Evolutionary conservation across 2,888 invertebrate species (phyloP).

Genomic region (Caenorhabditis sp.): DNA sequence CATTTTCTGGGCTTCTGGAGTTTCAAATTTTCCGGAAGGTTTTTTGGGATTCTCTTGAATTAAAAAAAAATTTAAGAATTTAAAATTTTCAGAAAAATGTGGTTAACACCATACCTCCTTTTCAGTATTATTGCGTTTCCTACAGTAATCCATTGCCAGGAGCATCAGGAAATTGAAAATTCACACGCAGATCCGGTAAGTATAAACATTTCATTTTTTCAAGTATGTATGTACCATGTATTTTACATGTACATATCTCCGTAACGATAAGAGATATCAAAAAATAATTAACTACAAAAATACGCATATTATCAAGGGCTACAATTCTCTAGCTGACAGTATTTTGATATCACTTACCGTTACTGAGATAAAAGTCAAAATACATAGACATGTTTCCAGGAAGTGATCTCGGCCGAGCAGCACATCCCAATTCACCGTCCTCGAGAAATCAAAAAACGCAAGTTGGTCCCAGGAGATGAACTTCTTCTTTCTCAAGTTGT

Average conservation of each 20-base stretch:
- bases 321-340: not conserved
- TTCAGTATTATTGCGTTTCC: not conserved
- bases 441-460: conserved; percentile 11
- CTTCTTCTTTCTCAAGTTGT: conserved; percentile 59
- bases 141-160: not conserved
- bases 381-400: not conserved
- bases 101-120: not conserved
- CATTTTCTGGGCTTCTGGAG: not conserved
- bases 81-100: not conserved
- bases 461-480: conserved; percentile 49
- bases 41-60: too few relatives aligned
- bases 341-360: too few relatives aligned
- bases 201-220: too few relatives aligned
- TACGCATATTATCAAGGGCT: not conserved
- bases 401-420: conserved; percentile 41
- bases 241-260: too few relatives aligned
- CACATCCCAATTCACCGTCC: conserved; percentile 46
- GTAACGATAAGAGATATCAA: not conserved
- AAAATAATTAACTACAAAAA: not conserved
- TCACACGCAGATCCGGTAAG: not conserved
- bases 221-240: too few relatives aligned
- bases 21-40: not conserved
- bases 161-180: not conserved
- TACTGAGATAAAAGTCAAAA: not conserved
- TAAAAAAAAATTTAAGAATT: too few relatives aligned